Evolutionary conservation across 2,113 vertebrate species (phyloP).

Genomic region (Ochotona curzoniae): DNA sequence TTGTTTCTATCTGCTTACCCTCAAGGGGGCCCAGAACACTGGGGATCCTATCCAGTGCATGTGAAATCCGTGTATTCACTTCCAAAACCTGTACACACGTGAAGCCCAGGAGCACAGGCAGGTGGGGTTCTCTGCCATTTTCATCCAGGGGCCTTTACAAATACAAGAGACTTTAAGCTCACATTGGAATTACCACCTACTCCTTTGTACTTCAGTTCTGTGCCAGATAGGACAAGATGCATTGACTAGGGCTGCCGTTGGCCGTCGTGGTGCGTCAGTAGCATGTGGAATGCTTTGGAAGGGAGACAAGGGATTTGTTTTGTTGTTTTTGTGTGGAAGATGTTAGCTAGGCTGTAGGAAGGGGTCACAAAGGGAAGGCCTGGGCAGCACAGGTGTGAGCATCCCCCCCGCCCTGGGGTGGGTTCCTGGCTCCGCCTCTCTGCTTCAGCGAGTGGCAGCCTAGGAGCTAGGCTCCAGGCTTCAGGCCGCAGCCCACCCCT

Average conservation of each 20-base stretch:
- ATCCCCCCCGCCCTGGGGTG: no score
- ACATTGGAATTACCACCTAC: background rate
- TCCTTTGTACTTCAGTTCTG: background rate
- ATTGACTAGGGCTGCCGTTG: background rate
- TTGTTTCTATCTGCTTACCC: constrained; percentile 1
- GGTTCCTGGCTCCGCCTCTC: no score
- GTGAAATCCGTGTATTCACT: constrained; percentile 15
- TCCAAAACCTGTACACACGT: constrained; percentile 26
- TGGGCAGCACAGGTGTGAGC: background rate
- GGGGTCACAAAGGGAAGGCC: constrained; percentile 8
- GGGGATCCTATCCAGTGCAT: background rate
- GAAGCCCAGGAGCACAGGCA: background rate
- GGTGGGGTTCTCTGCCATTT: constrained; percentile 19
- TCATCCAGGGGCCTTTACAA: constrained; percentile 11
- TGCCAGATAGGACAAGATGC: background rate
- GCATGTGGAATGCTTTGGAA: background rate
- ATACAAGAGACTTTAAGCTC: constrained; percentile 1
- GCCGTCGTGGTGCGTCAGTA: background rate
- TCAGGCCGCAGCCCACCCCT: no score
- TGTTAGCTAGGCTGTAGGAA: background rate
- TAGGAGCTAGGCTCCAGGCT: no score
- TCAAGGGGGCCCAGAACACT: background rate
- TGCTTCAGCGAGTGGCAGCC: no score
- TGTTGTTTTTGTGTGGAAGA: background rate
- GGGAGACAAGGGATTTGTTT: background rate